Percentiles rank a stretch among this genome's conserved stretches.
phyloP scores from a whole-genome alignment of 2,113 vertebrate species.

The Sardina pilchardus region DNA sequence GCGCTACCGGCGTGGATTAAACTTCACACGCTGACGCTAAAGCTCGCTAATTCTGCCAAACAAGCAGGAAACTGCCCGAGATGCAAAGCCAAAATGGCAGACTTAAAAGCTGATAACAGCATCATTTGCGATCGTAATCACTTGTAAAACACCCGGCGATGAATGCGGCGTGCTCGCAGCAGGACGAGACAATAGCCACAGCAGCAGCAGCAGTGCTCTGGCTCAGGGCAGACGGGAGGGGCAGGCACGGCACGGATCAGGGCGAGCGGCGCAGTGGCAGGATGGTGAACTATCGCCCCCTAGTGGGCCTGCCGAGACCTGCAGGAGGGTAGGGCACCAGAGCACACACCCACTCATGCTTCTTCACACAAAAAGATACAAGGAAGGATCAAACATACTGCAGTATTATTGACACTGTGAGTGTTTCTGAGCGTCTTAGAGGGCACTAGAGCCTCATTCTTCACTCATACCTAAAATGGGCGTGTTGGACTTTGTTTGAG shows the following conservation, averaged over 20 bases:
- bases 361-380: neutral
- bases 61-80: neutral
- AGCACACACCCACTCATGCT: neutral
- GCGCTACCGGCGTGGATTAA: neutral
- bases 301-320: conserved; percentile 46
- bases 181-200: conserved; percentile 31
- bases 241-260: neutral
- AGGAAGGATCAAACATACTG: neutral
- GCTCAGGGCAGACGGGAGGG: neutral
- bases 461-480: neutral
- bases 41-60: neutral
- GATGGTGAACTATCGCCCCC: conserved; percentile 57
- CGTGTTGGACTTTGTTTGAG: neutral
- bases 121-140: neutral
- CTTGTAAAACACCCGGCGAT: neutral
- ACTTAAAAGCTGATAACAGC: neutral
- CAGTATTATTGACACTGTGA: neutral
- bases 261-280: neutral
- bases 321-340: neutral
- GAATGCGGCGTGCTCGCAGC: neutral
- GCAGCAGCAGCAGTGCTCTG: too few species aligned
- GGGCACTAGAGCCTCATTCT: neutral
- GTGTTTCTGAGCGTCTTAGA: neutral
- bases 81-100: neutral
- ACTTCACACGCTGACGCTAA: neutral